These are phyloP conservation scores for Daubentonia madagascariensis DNA, from an alignment of 2,113 vertebrate species.

Conservation along the genomic window DNA sequence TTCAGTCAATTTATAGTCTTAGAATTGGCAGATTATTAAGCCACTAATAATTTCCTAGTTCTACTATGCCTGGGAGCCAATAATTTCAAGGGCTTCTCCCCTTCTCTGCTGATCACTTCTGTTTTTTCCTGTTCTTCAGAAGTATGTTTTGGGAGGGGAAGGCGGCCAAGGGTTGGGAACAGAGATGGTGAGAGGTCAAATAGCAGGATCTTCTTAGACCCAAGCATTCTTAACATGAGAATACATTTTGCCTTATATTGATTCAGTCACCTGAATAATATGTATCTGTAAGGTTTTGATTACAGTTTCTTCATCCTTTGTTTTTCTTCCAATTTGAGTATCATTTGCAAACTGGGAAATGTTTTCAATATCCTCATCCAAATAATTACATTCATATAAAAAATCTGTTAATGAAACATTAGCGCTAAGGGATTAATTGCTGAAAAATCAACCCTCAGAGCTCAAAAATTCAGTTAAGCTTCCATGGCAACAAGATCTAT, in stretches of 20 bases:
- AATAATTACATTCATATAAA: slow-evolving; percentile 73
- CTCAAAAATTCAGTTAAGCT: slow-evolving; percentile 57
- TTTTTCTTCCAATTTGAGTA: slow-evolving; percentile 60
- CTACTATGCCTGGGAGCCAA: neutral
- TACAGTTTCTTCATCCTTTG: slow-evolving; percentile 52
- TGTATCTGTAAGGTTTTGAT: slow-evolving; percentile 51
- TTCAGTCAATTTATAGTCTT: slow-evolving; percentile 23
- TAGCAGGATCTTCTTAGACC: neutral
- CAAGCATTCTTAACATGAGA: neutral
- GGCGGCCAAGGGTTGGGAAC: neutral
- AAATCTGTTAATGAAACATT: slow-evolving; percentile 74
- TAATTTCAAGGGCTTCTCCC: neutral
- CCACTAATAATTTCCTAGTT: slow-evolving; percentile 41
- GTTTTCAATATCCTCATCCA: slow-evolving; percentile 68
- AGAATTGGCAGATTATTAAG: slow-evolving; percentile 40
- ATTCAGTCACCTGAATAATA: slow-evolving; percentile 48
- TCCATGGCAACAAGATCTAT: slow-evolving; percentile 65
- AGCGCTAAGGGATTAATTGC: slow-evolving; percentile 65
- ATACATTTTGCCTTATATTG: slow-evolving; percentile 47
- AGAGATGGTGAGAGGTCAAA: neutral
- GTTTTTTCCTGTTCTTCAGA: neutral
- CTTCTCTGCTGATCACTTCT: neutral
- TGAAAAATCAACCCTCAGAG: slow-evolving; percentile 56
- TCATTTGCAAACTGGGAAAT: slow-evolving; percentile 68
- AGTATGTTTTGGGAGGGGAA: neutral